Conservation (phyloP, 2,797 vertebrate species). For the Graptemys geographica region DNA sequence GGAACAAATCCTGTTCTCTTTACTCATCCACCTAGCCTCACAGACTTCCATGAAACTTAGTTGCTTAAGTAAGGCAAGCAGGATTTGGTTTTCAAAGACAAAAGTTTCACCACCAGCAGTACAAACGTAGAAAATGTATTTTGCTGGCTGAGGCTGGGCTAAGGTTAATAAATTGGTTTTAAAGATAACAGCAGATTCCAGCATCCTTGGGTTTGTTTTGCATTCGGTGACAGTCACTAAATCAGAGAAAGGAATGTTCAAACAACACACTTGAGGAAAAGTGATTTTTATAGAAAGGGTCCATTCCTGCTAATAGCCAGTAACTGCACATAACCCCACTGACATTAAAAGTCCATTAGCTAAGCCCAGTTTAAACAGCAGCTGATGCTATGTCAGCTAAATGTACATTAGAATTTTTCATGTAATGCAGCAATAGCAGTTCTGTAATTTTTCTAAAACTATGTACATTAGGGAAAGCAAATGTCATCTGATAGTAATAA, state of each 20-base stretch:
- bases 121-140: conserved; percentile 54
- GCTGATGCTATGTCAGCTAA: conserved; percentile 89
- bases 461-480: conserved; percentile 81
- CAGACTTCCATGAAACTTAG: conserved; percentile 17
- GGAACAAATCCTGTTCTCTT: conserved; percentile 28
- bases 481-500: conserved; percentile 78
- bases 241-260: conserved; percentile 85
- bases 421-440: conserved; percentile 75
- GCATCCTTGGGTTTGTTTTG: conserved; percentile 82
- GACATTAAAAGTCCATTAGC: conserved; percentile 94
- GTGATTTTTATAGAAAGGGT: conserved; percentile 82
- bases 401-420: conserved; percentile 82
- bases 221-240: conserved; percentile 85
- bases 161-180: conserved; percentile 80
- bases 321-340: conserved; percentile 84
- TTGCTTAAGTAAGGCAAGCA: background rate
- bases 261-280: conserved; percentile 85
- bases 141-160: conserved; percentile 60
- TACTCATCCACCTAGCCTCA: conserved; percentile 3
- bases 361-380: conserved; percentile 88
- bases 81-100: conserved; percentile 14
- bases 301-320: conserved; percentile 83
- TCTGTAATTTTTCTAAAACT: conserved; percentile 79
- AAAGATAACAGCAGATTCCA: conserved; percentile 81
- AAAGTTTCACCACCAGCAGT: conserved; percentile 37